phyloP scores from a whole-genome alignment of 1,140 invertebrate genomes.

The Cataglyphis hispanica region DNA sequence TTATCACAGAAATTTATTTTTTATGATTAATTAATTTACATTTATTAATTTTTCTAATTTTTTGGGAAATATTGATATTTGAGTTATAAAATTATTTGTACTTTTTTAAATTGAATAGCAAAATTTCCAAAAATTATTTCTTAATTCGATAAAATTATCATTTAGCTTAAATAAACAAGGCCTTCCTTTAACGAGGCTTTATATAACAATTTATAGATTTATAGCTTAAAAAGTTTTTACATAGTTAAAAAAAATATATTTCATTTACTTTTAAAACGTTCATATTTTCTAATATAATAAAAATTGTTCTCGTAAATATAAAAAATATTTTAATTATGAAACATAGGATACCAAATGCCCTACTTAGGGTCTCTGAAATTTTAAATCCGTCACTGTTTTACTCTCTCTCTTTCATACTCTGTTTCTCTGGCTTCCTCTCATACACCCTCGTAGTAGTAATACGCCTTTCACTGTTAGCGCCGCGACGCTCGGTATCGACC shows the following conservation, averaged over 20 bases:
- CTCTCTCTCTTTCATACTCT: slow-evolving; percentile 34
- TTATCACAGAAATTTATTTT: background rate
- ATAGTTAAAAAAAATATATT: background rate
- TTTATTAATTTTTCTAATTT: background rate
- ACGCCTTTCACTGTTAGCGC: slow-evolving; percentile 77
- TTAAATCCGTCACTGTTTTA: slow-evolving; percentile 37
- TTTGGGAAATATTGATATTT: background rate
- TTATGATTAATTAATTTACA: background rate
- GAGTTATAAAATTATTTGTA: background rate
- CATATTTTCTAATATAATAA: background rate
- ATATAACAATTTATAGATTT: background rate
- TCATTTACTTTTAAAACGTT: background rate
- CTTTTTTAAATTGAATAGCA: background rate
- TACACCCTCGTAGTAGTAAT: slow-evolving; percentile 65
- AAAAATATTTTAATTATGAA: slow-evolving; percentile 6
- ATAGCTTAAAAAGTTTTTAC: background rate
- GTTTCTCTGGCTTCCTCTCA: slow-evolving; percentile 41
- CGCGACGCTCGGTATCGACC: slow-evolving; percentile 80
- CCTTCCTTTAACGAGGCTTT: background rate
- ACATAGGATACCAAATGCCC: background rate
- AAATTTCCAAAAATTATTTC: background rate
- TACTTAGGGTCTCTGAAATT: slow-evolving; percentile 26
- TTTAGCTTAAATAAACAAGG: background rate
- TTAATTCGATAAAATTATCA: background rate
- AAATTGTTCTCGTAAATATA: background rate